phyloP scores from a whole-genome alignment of 2,113 vertebrate species.

The Malurus alboscapulatus region DNA sequence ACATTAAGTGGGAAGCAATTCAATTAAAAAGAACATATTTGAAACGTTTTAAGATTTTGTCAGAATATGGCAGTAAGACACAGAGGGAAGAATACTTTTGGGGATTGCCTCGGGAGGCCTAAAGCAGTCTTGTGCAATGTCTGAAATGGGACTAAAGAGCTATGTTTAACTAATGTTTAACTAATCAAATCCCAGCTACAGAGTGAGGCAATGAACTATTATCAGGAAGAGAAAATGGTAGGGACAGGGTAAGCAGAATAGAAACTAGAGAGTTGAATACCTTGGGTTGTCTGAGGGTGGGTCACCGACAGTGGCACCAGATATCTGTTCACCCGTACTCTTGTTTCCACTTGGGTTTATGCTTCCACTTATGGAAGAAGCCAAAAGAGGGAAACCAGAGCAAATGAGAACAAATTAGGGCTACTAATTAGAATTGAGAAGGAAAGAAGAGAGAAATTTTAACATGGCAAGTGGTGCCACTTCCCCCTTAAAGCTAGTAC shows the following conservation, averaged over 20 bases:
- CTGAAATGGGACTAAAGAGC: background rate
- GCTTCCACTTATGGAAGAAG: background rate
- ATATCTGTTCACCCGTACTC: background rate
- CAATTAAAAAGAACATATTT: background rate
- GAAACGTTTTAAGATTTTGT: background rate
- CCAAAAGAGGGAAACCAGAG: background rate
- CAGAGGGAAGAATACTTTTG: background rate
- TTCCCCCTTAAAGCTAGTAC: background rate
- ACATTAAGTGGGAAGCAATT: background rate
- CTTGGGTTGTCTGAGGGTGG: background rate
- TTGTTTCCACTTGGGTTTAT: background rate
- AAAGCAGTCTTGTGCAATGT: background rate
- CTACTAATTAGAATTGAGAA: background rate
- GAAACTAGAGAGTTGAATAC: background rate
- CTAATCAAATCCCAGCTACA: background rate
- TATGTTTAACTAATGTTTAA: background rate
- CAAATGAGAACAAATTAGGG: background rate
- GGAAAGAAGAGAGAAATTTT: background rate
- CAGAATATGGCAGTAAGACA: background rate
- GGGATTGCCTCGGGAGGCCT: background rate
- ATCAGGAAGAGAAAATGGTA: background rate
- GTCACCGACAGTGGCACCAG: background rate
- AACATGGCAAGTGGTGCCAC: background rate
- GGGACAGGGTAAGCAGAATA: background rate
- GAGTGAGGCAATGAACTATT: background rate